Conservation (phyloP, 2,797 vertebrate species). For the Periparus ater region DNA sequence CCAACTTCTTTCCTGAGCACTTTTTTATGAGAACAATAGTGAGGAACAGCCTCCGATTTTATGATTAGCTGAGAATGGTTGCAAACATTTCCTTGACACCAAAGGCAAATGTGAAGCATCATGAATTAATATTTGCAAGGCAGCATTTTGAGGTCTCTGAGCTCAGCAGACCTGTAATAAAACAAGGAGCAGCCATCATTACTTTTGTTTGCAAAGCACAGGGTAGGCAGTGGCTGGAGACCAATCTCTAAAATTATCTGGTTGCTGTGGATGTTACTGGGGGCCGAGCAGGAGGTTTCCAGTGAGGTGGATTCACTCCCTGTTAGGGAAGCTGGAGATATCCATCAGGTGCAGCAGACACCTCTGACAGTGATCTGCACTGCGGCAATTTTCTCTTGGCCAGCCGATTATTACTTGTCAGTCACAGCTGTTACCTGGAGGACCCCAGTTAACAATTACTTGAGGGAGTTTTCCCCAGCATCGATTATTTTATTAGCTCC, state of each 20-base stretch:
- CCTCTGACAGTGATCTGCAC: slow-evolving; percentile 19
- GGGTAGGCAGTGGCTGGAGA: neutral
- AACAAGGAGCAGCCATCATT: neutral
- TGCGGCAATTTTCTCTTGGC: neutral
- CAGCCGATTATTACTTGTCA: neutral
- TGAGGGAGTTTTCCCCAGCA: neutral
- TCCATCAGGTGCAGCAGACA: slow-evolving; percentile 40
- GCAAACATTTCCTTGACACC: neutral
- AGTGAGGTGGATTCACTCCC: neutral
- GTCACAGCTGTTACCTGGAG: slow-evolving; percentile 28
- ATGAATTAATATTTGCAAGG: slow-evolving; percentile 57
- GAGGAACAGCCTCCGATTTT: slow-evolving; percentile 12
- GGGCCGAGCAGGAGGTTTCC: neutral
- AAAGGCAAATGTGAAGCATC: neutral
- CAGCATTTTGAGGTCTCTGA: slow-evolving; percentile 38
- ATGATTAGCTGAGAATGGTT: slow-evolving; percentile 17
- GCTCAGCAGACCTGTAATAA: slow-evolving; percentile 36
- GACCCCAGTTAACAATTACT: slow-evolving; percentile 28
- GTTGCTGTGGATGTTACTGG: neutral
- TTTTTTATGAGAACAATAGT: slow-evolving; percentile 5
- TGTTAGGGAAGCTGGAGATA: neutral
- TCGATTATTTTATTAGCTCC: slow-evolving; percentile 46
- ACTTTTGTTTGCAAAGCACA: slow-evolving; percentile 46
- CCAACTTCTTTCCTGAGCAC: neutral
- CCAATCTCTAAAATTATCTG: slow-evolving; percentile 26